These are phyloP conservation scores for Drosophila robusta DNA, from an alignment of 2,888 invertebrate genomes.

Conservation along the genomic window DNA sequence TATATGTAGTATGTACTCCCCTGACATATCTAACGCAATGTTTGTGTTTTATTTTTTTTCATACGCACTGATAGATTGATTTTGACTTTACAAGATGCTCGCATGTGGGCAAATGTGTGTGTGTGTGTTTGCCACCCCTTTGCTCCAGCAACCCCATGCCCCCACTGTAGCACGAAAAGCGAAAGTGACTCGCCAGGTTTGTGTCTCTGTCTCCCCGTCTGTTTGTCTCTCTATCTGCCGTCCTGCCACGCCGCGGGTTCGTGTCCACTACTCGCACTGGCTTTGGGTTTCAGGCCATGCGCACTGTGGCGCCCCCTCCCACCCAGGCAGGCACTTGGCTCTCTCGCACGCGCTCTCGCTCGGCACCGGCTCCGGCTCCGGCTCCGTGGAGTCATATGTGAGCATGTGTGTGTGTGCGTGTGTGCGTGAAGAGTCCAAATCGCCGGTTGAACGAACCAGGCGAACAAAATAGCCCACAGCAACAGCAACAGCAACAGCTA, in stretches of 20 bases:
- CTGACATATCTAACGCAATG: conserved; percentile 35
- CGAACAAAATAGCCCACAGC: conserved; percentile 51
- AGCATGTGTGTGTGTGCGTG: conserved; percentile 44
- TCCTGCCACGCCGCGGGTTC: conserved; percentile 29
- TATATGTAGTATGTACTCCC: conserved; percentile 16
- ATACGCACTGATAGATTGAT: conserved; percentile 70
- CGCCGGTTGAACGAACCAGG: conserved; percentile 78
- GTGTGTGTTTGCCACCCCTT: conserved; percentile 45
- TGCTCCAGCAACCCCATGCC: conserved; percentile 8
- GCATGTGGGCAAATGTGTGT: conserved; percentile 30
- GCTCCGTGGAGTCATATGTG: conserved; percentile 27
- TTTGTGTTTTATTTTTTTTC: conserved; percentile 42
- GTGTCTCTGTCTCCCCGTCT: conserved; percentile 17
- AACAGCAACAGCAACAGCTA: conserved; percentile 44
- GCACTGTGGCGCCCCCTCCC: conserved; percentile 15
- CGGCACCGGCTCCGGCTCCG: conserved; percentile 37
- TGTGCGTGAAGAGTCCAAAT: conserved; percentile 50
- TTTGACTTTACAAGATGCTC: conserved; percentile 64
- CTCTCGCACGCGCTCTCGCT: conserved; percentile 29
- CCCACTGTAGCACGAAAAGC: conserved; percentile 45
- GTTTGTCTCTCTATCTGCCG: conserved; percentile 39
- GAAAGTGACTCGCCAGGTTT: conserved; percentile 62
- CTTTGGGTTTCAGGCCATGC: conserved; percentile 43
- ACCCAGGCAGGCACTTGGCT: conserved; percentile 9
- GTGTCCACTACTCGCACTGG: conserved; percentile 37